These are phyloP conservation scores for Lycophotia porphyrea DNA, from an alignment of 2,888 invertebrate species.

Conservation along the genomic window DNA sequence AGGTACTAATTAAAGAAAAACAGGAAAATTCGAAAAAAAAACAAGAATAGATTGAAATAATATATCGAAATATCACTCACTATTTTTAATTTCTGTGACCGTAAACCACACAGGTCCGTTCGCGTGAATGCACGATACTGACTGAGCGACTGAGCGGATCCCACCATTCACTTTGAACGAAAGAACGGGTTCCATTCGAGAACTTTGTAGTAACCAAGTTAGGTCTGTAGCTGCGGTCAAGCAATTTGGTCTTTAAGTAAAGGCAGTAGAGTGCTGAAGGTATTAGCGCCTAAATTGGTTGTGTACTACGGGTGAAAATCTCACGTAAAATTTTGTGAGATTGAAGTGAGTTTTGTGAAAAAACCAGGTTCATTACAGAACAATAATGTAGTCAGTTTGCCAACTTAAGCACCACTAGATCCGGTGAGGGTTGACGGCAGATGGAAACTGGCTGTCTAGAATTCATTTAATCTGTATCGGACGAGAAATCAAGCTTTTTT, in stretches of 20 bases:
- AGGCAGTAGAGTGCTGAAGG: conserved; percentile 13
- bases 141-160: conserved; percentile 54
- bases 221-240: conserved; percentile 22
- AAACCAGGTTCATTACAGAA: background rate
- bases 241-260: conserved; percentile 39
- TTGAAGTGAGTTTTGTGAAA: conserved; percentile 1
- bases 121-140: conserved; percentile 64
- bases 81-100: conserved; percentile 67
- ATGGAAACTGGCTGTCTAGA: background rate
- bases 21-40: background rate
- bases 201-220: conserved; percentile 49
- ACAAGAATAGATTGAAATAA: conserved; percentile 24
- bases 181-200: conserved; percentile 54
- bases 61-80: conserved; percentile 62
- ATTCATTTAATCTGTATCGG: background rate
- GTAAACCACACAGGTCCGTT: conserved; percentile 64
- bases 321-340: conserved; percentile 2
- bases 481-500: background rate
- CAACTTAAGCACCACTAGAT: background rate
- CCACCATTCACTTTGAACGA: conserved; percentile 60
- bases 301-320: conserved; percentile 38
- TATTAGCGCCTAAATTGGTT: conserved; percentile 12
- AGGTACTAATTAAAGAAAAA: background rate
- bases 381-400: too few species aligned
- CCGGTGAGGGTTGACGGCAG: background rate